A percentile compares a stretch with the other conserved stretches of the same genome.
Conservation (phyloP, 35 echinoderm and acorn worm genomes). For the Holothuria glaberrima region DNA sequence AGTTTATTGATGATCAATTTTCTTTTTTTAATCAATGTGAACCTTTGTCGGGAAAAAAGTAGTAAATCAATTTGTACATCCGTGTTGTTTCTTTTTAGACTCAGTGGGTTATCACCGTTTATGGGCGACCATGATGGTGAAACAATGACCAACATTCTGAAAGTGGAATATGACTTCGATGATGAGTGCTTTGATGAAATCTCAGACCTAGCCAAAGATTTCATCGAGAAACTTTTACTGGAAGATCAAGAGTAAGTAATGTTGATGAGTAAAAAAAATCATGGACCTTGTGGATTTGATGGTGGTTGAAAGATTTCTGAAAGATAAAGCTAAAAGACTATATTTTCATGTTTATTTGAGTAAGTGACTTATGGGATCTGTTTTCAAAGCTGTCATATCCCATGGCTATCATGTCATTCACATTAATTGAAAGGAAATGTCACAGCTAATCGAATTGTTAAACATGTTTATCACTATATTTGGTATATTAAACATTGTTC, state of each 20-base stretch:
- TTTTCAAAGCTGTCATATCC: too few relatives aligned
- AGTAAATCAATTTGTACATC: background rate
- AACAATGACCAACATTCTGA: slow-evolving; percentile 92
- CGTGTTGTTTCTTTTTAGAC: slow-evolving; percentile 59
- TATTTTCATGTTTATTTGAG: too few relatives aligned
- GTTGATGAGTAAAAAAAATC: too few relatives aligned
- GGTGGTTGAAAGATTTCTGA: too few relatives aligned
- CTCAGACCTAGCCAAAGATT: slow-evolving; percentile 89
- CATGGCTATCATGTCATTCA: too few relatives aligned
- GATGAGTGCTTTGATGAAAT: slow-evolving; percentile 99
- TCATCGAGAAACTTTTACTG: slow-evolving; percentile 89
- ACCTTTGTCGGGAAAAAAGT: background rate
- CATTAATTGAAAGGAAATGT: too few relatives aligned
- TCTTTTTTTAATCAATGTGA: background rate
- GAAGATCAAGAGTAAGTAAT: slow-evolving; percentile 75
- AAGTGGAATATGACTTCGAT: slow-evolving; percentile 94
- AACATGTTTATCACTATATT: too few relatives aligned
- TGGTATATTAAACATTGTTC: too few relatives aligned
- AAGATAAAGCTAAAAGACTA: too few relatives aligned
- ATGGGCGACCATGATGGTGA: slow-evolving; percentile 99
- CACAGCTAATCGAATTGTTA: too few relatives aligned
- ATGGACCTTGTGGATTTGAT: too few relatives aligned
- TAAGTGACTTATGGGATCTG: too few relatives aligned
- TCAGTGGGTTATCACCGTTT: slow-evolving; percentile 97
- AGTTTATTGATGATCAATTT: background rate